Percentiles rank a stretch among this genome's conserved stretches.
These are phyloP conservation scores for Drosophila paramelanica DNA, from an alignment of 2,888 invertebrate species.

Conservation along the genomic window DNA sequence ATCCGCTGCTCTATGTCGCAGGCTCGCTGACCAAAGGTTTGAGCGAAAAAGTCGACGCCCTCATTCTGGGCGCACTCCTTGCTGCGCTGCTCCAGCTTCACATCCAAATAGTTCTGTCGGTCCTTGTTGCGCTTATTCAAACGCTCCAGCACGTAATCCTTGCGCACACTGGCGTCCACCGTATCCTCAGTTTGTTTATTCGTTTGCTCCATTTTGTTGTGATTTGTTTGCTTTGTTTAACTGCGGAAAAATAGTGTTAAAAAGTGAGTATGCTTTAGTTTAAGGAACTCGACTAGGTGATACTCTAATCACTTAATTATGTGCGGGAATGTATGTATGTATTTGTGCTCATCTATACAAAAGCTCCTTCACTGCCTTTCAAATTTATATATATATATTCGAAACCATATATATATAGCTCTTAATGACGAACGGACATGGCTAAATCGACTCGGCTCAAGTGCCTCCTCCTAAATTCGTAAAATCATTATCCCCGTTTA, in stretches of 20 bases:
- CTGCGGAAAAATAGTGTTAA: slow-evolving; percentile 54
- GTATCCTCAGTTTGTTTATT: slow-evolving; percentile 38
- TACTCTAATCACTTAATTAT: too few relatives aligned
- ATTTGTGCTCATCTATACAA: too few relatives aligned
- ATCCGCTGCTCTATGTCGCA: slow-evolving; percentile 88
- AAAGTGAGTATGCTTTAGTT: slow-evolving; percentile 60
- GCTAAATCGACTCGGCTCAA: too few relatives aligned
- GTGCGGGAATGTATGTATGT: too few relatives aligned
- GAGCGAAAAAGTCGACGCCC: slow-evolving; percentile 89
- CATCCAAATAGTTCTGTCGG: slow-evolving; percentile 83
- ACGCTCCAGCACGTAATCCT: slow-evolving; percentile 82
- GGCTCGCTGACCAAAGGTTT: slow-evolving; percentile 88
- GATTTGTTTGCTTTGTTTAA: not conserved
- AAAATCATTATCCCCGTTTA: too few relatives aligned
- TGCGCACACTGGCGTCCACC: slow-evolving; percentile 56
- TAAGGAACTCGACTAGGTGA: not conserved
- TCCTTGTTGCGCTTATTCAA: slow-evolving; percentile 84
- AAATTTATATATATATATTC: too few relatives aligned
- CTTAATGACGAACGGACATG: too few relatives aligned
- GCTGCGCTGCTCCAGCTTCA: slow-evolving; percentile 81
- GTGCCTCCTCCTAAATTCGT: too few relatives aligned
- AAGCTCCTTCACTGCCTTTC: too few relatives aligned
- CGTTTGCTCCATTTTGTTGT: slow-evolving; percentile 51
- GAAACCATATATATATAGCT: too few relatives aligned
- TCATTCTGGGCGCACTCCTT: slow-evolving; percentile 81